These are phyloP conservation scores for Linepithema humile DNA, from an alignment of 1,140 invertebrate genomes.

Conservation along the genomic window DNA sequence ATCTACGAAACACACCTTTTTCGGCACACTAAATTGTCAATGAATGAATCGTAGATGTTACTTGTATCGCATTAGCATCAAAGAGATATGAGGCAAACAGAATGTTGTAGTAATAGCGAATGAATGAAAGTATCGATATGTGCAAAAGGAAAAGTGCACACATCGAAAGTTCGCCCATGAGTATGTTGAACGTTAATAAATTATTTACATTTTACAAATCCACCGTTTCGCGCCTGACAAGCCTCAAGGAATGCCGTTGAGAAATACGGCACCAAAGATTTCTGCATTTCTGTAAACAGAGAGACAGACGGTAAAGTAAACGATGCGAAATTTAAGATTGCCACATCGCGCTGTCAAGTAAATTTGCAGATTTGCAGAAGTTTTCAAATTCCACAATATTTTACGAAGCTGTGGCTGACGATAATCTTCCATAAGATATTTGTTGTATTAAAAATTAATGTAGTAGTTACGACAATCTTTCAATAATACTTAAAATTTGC, in stretches of 20 bases:
- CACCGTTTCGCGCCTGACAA: slow-evolving; percentile 22
- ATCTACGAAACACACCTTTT: too few relatives aligned
- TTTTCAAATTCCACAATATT: neutral
- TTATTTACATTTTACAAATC: slow-evolving; percentile 50
- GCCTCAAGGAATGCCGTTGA: slow-evolving; percentile 17
- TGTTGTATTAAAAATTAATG: neutral
- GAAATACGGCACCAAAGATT: slow-evolving; percentile 12
- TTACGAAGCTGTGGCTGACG: neutral
- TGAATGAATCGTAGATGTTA: too few relatives aligned
- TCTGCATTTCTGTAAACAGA: slow-evolving; percentile 25
- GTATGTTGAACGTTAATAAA: slow-evolving; percentile 32
- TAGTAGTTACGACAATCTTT: neutral
- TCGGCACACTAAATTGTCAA: too few relatives aligned
- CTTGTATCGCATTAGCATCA: too few relatives aligned
- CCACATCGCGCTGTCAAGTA: neutral
- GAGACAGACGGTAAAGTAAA: neutral
- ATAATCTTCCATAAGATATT: neutral
- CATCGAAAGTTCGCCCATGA: slow-evolving; percentile 15
- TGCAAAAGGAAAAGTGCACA: slow-evolving; percentile 38
- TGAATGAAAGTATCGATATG: slow-evolving; percentile 19
- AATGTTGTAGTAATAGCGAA: slow-evolving; percentile 11
- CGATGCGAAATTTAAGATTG: slow-evolving; percentile 2
- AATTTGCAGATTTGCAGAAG: slow-evolving; percentile 10
- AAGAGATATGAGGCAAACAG: too few relatives aligned
- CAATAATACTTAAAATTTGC: neutral